Conservation (phyloP, 2,888 invertebrate genomes). For the Thyatira batis region DNA sequence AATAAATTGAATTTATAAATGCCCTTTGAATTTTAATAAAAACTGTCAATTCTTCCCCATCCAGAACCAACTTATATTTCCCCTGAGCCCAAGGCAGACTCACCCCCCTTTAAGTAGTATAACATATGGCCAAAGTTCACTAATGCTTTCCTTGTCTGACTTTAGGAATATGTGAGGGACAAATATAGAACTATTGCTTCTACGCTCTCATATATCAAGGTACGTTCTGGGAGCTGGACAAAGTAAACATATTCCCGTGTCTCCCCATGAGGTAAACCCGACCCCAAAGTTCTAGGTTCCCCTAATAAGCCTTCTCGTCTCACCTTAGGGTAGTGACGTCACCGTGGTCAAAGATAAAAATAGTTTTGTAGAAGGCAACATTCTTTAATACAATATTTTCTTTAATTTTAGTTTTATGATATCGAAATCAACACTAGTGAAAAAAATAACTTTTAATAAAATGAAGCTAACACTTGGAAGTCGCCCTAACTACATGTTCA, state of each 20-base stretch:
- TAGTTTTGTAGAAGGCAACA: slow-evolving; percentile 3
- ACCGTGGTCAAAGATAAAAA: slow-evolving; percentile 43
- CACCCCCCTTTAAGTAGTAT: slow-evolving; percentile 51
- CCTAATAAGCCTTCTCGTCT: slow-evolving; percentile 77
- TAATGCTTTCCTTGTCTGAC: slow-evolving; percentile 41
- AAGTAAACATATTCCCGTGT: slow-evolving; percentile 70
- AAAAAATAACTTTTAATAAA: too few species aligned
- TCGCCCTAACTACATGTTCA: too few species aligned
- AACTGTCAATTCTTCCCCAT: slow-evolving; percentile 68
- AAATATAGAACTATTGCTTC: slow-evolving; percentile 34
- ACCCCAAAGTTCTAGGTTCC: slow-evolving; percentile 79
- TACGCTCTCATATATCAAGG: slow-evolving; percentile 33
- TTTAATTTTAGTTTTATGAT: too few species aligned
- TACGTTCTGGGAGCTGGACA: slow-evolving; percentile 50
- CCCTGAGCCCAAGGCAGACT: slow-evolving; percentile 64
- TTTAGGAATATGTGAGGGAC: slow-evolving; percentile 35
- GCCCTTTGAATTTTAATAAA: slow-evolving; percentile 68
- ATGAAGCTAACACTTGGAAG: too few species aligned
- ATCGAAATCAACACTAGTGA: too few species aligned
- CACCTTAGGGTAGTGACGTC: slow-evolving; percentile 68
- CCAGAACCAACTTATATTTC: slow-evolving; percentile 68
- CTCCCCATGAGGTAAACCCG: slow-evolving; percentile 65
- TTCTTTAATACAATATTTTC: too few species aligned
- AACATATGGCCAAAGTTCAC: slow-evolving; percentile 49
- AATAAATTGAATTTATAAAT: slow-evolving; percentile 63